Conservation (phyloP, 2,888 invertebrate species). For the Andrena marginata region DNA sequence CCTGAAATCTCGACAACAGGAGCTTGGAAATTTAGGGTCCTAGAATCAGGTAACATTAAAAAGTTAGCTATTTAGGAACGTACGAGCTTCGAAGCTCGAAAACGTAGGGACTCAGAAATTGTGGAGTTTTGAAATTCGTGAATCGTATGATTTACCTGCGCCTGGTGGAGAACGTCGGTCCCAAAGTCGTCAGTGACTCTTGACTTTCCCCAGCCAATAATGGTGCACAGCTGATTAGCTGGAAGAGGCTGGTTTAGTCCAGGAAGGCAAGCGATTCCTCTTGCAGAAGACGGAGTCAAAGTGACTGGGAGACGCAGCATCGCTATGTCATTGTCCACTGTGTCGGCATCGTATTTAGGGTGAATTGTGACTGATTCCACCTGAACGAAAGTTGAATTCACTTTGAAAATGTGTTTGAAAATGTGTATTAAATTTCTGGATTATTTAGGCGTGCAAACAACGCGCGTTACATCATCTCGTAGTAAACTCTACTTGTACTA, state of each 20-base stretch:
- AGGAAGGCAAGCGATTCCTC: conserved; percentile 93
- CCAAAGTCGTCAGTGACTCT: conserved; percentile 92
- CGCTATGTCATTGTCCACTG: conserved; percentile 97
- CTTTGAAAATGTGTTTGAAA: background rate
- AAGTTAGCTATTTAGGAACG: background rate
- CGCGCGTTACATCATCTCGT: too few species aligned
- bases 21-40: background rate
- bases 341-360: conserved; percentile 94
- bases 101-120: background rate
- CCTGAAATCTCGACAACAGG: too few species aligned
- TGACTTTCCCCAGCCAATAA: conserved; percentile 97
- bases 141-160: conserved; percentile 87
- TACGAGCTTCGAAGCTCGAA: background rate
- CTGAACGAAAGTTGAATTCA: conserved; percentile 66
- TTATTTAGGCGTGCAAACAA: too few species aligned
- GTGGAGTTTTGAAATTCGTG: background rate
- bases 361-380: conserved; percentile 91
- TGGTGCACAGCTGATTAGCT: conserved; percentile 90
- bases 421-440: too few species aligned
- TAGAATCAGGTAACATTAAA: background rate
- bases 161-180: conserved; percentile 94
- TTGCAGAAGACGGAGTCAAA: conserved; percentile 81
- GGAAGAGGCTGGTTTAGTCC: conserved; percentile 89
- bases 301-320: conserved; percentile 89
- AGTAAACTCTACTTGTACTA: too few species aligned